Conservation (phyloP, 2,888 invertebrate species). For the Nowickia ferox region DNA sequence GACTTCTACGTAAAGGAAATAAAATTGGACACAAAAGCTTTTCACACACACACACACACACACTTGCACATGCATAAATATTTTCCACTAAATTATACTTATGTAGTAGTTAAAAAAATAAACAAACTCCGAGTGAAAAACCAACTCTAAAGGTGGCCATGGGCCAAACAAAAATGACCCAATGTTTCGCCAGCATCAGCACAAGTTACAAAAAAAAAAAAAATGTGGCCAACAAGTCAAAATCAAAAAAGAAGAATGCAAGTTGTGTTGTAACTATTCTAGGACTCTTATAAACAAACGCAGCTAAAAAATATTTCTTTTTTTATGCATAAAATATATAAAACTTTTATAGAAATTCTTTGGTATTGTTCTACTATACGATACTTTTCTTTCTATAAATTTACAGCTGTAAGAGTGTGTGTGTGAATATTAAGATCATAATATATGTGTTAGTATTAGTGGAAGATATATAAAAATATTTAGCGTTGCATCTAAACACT, state of each 20-base stretch:
- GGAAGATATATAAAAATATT: neutral
- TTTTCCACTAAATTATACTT: conserved; percentile 71
- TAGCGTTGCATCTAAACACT: neutral
- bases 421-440: conserved; percentile 45
- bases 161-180: conserved; percentile 63
- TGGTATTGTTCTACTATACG: conserved; percentile 12
- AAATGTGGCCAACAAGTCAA: neutral
- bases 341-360: conserved; percentile 23
- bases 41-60: neutral
- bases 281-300: conserved; percentile 22
- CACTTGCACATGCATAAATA: conserved; percentile 50
- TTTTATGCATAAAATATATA: conserved; percentile 15
- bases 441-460: conserved; percentile 39
- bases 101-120: conserved; percentile 15
- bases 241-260: neutral
- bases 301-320: conserved; percentile 15
- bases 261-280: conserved; percentile 32
- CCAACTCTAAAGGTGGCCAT: conserved; percentile 61
- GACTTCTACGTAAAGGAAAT: conserved; percentile 52
- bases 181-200: conserved; percentile 44
- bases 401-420: neutral
- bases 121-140: neutral
- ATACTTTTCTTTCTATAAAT: neutral
- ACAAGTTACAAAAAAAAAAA: conserved; percentile 30
- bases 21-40: conserved; percentile 45